Conservation (phyloP, 1,140 invertebrate species). For the Zeugodacus cucurbitae region DNA sequence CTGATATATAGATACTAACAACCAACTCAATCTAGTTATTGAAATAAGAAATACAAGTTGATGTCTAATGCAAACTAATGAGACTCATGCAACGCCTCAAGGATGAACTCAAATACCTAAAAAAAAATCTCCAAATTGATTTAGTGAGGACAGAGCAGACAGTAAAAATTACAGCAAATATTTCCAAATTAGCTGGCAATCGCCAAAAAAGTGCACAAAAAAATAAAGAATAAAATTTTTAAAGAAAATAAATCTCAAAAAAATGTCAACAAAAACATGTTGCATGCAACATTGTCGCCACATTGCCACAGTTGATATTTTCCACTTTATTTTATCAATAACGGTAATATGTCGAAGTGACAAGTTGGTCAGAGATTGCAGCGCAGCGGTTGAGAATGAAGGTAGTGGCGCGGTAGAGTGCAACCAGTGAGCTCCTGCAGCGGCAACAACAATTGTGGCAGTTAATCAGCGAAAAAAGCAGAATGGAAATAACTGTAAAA, state of each 20-base stretch:
- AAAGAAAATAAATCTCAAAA: not conserved
- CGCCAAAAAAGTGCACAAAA: not conserved
- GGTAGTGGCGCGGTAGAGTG: no score
- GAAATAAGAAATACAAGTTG: not conserved
- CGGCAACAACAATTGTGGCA: not conserved
- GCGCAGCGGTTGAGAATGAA: not conserved
- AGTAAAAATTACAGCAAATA: not conserved
- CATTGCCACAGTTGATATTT: not conserved
- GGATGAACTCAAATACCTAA: not conserved
- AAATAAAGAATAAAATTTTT: not conserved
- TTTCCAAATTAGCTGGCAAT: no score
- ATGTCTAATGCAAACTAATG: conserved; percentile 4
- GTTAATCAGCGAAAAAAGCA: not conserved
- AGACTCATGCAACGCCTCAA: not conserved
- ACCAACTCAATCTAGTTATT: no score
- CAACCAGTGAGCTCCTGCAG: not conserved
- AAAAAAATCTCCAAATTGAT: not conserved
- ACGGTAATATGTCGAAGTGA: no score
- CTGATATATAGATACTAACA: no score
- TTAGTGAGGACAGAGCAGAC: not conserved
- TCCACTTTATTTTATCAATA: not conserved
- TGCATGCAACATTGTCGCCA: not conserved
- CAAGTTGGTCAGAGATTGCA: not conserved
- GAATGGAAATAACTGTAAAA: not conserved
- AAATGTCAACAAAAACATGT: not conserved